A percentile compares a stretch with the other conserved stretches of the same genome.
These are phyloP conservation scores for Nyctibius grandis DNA, from an alignment of 2,797 vertebrate genomes.

Conservation along the genomic window DNA sequence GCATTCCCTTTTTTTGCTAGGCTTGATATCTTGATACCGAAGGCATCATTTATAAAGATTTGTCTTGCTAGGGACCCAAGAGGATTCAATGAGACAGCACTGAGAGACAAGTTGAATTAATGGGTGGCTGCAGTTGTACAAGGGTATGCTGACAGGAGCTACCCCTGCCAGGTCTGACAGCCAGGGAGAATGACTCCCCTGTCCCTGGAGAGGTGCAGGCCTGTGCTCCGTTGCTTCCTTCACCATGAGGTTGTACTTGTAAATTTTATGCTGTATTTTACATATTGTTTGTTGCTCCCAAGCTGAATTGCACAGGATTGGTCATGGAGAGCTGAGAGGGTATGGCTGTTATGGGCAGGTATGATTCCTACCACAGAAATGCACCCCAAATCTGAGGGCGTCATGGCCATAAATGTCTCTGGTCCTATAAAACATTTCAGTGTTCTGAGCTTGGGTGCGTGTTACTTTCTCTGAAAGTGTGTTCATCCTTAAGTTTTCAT, in stretches of 20 bases:
- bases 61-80: not conserved
- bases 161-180: not conserved
- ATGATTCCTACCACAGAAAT: not conserved
- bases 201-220: accelerated
- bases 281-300: not conserved
- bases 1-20: not conserved
- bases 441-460: not conserved
- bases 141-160: not conserved
- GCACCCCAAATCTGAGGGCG: not conserved
- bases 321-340: not conserved
- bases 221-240: not conserved
- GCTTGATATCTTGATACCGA: not conserved
- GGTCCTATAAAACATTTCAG: not conserved
- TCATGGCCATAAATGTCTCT: not conserved
- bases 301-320: not conserved
- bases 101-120: not conserved
- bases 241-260: not conserved
- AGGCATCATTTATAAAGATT: not conserved
- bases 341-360: not conserved
- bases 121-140: not conserved
- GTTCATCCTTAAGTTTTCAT: not conserved
- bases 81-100: not conserved
- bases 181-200: not conserved
- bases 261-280: not conserved
- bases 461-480: not conserved